Evolutionary conservation across 2,797 vertebrate genomes (phyloP), one percentile per base, ranked within the genome.

Genomic region (Sandelia bainsii): DNA sequence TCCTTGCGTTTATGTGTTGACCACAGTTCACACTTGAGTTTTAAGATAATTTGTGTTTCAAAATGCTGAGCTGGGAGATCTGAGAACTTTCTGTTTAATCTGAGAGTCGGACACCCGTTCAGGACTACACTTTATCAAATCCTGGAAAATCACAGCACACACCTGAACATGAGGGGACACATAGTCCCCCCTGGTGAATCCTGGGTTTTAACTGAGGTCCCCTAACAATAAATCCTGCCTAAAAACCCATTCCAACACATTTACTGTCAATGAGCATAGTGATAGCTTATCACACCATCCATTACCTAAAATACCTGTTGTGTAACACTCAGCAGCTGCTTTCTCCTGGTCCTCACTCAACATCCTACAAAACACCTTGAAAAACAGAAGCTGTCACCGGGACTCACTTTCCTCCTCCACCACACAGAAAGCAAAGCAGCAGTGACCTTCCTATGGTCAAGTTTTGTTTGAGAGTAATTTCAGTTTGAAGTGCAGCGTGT

Each of bases 41-140:
- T 57, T 51, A 39, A 68, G 60, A 34, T 72, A 32, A 66, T 78
- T 58, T 68, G 60, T 62, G 45, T 59, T 76, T 70, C 3, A 0
- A 2, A 62, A 42, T 50, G 23, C 16, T 1, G 49, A 57, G 45
- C 63, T 37, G 51, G 1, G 63, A 57, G 66, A 49, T 51, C 20
- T n/a, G 2, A 54, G 64, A 57, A 67, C 29, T 7, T 8, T 9
- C 32, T 34, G 3, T 56, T 79, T 37, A 45, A 42, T 57, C 8
- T 27, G 39, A 60, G 45, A 52, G 71, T 48, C 64, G 32, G 64
- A 48, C 27, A 62, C 61, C 52, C n/a, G 65, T 46, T 60, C 60
- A 62, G 52, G 17, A 25, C 39, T 46, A 39, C 42, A 2, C 5
- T 67, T 20, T 5, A 58, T 50, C 52, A 8, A 22, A 46, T 52